Conservation (phyloP, 1,140 invertebrate genomes). For the Eurosta solidaginis region DNA sequence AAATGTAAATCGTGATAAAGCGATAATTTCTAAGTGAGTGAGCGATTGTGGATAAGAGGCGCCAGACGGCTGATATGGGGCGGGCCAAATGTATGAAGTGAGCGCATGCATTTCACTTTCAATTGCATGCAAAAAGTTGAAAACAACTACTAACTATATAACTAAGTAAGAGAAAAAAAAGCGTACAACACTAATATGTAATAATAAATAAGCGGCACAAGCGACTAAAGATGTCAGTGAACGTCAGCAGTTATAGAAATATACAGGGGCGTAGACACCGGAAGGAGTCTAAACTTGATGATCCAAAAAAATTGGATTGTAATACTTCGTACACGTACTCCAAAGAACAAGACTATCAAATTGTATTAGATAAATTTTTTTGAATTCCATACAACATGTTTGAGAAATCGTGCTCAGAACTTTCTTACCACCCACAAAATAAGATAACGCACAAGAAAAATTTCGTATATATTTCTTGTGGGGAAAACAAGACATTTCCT, state of each 20-base stretch:
- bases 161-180: not conserved
- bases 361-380: too few species aligned
- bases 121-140: not conserved
- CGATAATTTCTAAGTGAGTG: constrained; percentile 9
- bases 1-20: constrained; percentile 24
- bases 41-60: not conserved
- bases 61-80: not conserved
- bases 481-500: too few species aligned
- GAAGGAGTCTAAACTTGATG: too few species aligned
- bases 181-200: constrained; percentile 4
- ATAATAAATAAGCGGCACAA: constrained; percentile 15
- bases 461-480: too few species aligned
- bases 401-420: too few species aligned
- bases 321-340: too few species aligned
- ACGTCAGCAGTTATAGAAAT: not conserved
- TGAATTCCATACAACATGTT: too few species aligned
- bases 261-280: not conserved
- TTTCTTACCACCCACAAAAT: too few species aligned
- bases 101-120: constrained; percentile 18
- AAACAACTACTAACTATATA: not conserved
- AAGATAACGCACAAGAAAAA: too few species aligned
- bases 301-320: too few species aligned
- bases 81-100: not conserved
- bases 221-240: not conserved
- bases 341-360: too few species aligned